phyloP scores from a whole-genome alignment of 2,113 vertebrate species.

The Cyprinodon variegatus region DNA sequence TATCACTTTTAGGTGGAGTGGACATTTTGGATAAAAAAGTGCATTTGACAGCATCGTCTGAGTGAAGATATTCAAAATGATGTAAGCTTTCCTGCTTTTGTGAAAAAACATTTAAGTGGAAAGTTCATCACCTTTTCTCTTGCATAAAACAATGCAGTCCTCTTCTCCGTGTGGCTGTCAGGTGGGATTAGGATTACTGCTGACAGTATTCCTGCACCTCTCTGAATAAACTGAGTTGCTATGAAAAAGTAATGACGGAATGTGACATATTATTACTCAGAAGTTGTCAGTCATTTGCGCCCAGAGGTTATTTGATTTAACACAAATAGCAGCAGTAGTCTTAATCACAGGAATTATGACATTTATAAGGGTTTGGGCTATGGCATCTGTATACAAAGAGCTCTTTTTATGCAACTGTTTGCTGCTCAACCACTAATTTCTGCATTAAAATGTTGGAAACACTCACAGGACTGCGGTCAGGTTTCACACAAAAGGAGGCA shows the following conservation, averaged over 20 bases:
- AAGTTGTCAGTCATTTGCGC: constrained; percentile 67
- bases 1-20: constrained; percentile 9
- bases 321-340: constrained; percentile 64
- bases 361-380: constrained; percentile 60
- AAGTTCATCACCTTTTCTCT: constrained; percentile 47
- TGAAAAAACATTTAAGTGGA: constrained; percentile 11
- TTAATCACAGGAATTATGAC: constrained; percentile 49
- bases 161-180: constrained; percentile 48
- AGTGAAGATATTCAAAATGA: constrained; percentile 8
- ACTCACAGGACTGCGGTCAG: constrained; percentile 8
- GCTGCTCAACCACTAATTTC: constrained; percentile 8
- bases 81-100: neutral
- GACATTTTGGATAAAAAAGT: constrained; percentile 4
- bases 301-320: constrained; percentile 68
- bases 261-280: constrained; percentile 65
- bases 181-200: constrained; percentile 33
- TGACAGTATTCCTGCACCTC: constrained; percentile 27
- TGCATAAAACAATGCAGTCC: constrained; percentile 15
- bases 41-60: neutral
- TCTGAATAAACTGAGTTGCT: constrained; percentile 37
- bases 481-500: constrained; percentile 29
- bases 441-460: constrained; percentile 14
- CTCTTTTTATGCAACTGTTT: constrained; percentile 14
- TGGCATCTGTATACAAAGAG: constrained; percentile 19
- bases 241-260: constrained; percentile 59